These are phyloP conservation scores for Semibalanus balanoides DNA, from an alignment of 1,140 invertebrate genomes.

Conservation along the genomic window DNA sequence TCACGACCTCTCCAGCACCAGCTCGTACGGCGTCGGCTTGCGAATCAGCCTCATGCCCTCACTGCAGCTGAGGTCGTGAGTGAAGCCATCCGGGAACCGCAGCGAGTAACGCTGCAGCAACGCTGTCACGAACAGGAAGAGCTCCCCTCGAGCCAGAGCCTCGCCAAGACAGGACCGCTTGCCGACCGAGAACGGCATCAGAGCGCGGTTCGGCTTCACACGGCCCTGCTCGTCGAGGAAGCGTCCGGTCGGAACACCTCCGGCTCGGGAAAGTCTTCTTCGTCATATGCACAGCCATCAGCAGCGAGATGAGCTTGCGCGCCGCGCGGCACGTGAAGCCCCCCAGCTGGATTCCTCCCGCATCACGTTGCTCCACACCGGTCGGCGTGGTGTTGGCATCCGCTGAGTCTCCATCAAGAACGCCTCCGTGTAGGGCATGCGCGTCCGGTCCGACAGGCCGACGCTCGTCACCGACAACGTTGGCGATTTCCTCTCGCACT, in stretches of 20 bases:
- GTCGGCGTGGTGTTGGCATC: not conserved
- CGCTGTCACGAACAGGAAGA: not conserved
- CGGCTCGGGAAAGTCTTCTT: not conserved
- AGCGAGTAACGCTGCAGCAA: not conserved
- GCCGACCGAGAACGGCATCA: not conserved
- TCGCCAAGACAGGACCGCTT: not conserved
- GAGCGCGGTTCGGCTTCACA: not conserved
- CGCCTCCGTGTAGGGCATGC: not conserved
- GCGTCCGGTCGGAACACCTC: not conserved
- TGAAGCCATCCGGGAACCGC: not conserved
- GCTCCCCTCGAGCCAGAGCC: not conserved
- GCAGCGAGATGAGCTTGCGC: not conserved
- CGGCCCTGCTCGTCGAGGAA: not conserved
- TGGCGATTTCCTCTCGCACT: too few species aligned
- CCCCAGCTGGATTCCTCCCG: too few species aligned
- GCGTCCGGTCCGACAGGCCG: not conserved
- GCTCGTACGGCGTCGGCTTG: too few species aligned
- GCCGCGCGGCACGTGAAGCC: too few species aligned
- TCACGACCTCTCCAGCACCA: too few species aligned
- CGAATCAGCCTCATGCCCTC: too few species aligned
- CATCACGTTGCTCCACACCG: too few species aligned
- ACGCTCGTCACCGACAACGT: too few species aligned
- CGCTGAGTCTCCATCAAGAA: not conserved
- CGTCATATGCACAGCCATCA: not conserved
- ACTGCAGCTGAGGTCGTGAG: too few species aligned